A percentile compares a stretch with the other conserved stretches of the same genome.
These are phyloP conservation scores for Enteromius mattozi DNA, from an alignment of 2,797 vertebrate genomes.

Conservation along the genomic window DNA sequence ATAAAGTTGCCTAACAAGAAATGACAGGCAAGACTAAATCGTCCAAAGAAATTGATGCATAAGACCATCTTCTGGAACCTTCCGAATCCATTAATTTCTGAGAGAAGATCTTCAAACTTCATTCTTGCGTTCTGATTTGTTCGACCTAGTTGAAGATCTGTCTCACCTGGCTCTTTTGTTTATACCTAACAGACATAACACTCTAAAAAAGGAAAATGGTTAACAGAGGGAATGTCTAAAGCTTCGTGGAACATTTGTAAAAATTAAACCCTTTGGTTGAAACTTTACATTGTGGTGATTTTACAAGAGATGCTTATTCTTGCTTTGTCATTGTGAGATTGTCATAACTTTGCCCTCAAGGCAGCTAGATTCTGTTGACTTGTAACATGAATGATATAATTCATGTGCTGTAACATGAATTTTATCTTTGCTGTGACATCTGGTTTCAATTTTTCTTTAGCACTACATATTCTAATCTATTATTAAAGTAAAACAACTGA, in stretches of 20 bases:
- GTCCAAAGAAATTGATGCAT: conserved; percentile 78
- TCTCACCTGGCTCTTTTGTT: neutral
- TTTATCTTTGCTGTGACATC: neutral
- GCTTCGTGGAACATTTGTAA: conserved; percentile 2
- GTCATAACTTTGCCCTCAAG: neutral
- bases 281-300: neutral
- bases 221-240: conserved; percentile 18
- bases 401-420: neutral
- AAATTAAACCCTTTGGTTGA: conserved; percentile 28
- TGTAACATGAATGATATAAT: neutral
- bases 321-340: conserved; percentile 30
- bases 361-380: neutral
- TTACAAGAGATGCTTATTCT: neutral
- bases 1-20: conserved; percentile 91
- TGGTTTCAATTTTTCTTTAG: neutral
- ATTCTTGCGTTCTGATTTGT: conserved; percentile 67
- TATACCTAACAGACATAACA: neutral
- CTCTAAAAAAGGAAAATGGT: conserved; percentile 4
- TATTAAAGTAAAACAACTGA: no score
- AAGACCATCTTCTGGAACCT: conserved; percentile 85
- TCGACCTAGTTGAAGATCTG: neutral
- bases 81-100: conserved; percentile 85
- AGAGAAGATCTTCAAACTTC: conserved; percentile 88
- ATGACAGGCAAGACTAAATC: conserved; percentile 85
- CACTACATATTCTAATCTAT: no score